Evolutionary conservation across 2,113 vertebrate species (phyloP), one percentile per base, ranked within the genome.

Genomic region (Cairina moschata): DNA sequence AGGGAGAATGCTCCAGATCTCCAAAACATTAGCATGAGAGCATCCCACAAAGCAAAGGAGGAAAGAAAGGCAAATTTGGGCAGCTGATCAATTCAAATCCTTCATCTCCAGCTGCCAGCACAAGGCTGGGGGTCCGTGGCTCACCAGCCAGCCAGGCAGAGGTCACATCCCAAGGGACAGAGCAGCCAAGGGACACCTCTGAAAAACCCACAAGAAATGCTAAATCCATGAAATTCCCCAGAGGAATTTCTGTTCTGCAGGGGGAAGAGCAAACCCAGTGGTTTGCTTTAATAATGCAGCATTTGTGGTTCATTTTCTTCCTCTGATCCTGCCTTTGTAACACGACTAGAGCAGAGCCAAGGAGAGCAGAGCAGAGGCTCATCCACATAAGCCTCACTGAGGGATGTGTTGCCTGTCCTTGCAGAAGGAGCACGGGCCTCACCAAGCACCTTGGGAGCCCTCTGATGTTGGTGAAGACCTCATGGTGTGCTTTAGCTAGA

Each of bases 341-440:
- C 6, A 3, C 0, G 3, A 63, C 14, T 34, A 1, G 4, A 54
- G 21, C 16, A 26, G 58, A 92, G 32, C 7, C 54, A 69, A 7
- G 23, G 23, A 2, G 13, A 25, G 50, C 50, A 52, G 50, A 58
- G 48, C 72, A 62, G 79, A 59, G 44, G 48, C 23, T 68, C 7
- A 4, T 18, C 29, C 18, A 7, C 26, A 3, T 6, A 3, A 62
- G 32, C 32, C 13, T 40, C n/a, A 21, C 1, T 1, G 34, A 63
- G 17, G 10, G 48, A 44, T 69, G 40, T n/a, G 2, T 36, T 36
- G 54, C 40, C 36, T 0, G 1, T 17, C 20, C 9, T 0, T 2
- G 36, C 1, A 2, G 75, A 77, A 42, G 59, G 17, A 50, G 17
- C 22, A 69, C 48, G 4, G 6, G 5, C 17, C 20, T 60, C 17